Percentiles rank a stretch among this genome's conserved stretches.
Conservation (phyloP, 1,140 invertebrate species). For the Drosophila equinoxialis region DNA sequence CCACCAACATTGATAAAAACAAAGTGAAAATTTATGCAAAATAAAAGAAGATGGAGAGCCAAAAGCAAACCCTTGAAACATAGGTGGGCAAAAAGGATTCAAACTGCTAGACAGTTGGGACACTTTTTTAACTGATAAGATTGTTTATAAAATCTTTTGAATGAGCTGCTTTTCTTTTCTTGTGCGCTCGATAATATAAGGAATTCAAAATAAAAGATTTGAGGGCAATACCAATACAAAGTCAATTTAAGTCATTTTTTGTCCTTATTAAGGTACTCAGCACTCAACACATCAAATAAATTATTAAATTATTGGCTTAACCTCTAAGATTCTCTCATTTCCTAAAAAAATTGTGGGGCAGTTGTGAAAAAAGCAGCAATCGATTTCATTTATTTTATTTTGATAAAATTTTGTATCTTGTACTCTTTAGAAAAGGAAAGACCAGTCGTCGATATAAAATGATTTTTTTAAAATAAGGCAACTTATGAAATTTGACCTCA, state of each 20-base stretch:
- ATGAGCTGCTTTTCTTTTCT: constrained; percentile 17
- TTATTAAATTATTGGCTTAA: no score
- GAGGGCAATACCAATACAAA: background rate
- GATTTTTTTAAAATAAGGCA: no score
- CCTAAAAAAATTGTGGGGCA: no score
- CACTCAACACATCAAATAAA: no score
- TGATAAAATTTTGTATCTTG: no score
- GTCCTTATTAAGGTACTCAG: no score
- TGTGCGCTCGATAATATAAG: background rate
- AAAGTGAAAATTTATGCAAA: constrained; percentile 81
- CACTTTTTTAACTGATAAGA: constrained; percentile 41
- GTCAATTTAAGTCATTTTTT: background rate
- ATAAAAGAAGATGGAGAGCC: constrained; percentile 53
- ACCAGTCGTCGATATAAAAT: no score
- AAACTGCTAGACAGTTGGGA: constrained; percentile 34
- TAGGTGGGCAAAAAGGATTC: constrained; percentile 21
- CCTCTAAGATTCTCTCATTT: no score
- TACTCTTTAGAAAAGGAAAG: no score
- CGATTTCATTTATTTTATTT: no score
- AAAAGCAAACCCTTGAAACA: constrained; percentile 30
- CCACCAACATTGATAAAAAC: constrained; percentile 64
- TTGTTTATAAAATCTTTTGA: constrained; percentile 42
- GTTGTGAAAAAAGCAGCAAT: no score
- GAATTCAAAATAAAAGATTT: constrained; percentile 32
- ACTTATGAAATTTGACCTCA: no score